These are phyloP conservation scores for Probaryconus sp. DNA, from an alignment of 1,140 invertebrate species.

Conservation along the genomic window DNA sequence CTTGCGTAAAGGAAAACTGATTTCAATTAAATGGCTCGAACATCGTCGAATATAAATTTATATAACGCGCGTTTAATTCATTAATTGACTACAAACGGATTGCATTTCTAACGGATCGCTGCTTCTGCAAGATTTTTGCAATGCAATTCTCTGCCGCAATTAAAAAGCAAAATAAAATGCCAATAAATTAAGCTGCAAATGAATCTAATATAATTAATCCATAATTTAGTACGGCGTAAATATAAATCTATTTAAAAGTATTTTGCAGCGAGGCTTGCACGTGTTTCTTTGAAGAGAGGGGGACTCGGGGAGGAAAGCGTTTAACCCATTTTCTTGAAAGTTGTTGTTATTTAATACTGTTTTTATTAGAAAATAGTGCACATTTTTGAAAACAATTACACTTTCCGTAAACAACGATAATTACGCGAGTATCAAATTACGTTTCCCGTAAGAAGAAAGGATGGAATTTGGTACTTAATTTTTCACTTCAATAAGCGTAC, in stretches of 20 bases:
- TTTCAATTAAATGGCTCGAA: conserved; percentile 13
- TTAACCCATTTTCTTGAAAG: conserved; percentile 16
- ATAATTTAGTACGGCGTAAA: conserved; percentile 5
- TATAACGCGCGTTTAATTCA: conserved; percentile 3
- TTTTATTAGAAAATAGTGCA: conserved; percentile 11
- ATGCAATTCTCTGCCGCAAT: neutral
- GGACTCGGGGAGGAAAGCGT: neutral
- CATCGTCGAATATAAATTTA: conserved; percentile 31
- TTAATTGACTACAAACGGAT: conserved; percentile 22
- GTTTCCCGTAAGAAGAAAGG: conserved; percentile 8
- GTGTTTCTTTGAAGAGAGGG: neutral
- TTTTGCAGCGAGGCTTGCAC: neutral
- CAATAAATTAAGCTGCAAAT: conserved; percentile 1
- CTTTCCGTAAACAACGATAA: conserved; percentile 16
- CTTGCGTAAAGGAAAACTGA: conserved; percentile 10
- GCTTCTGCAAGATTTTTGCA: no score
- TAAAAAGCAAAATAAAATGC: conserved; percentile 6
- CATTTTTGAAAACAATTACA: conserved; percentile 36
- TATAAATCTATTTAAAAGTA: no score
- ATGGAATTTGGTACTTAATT: conserved; percentile 18
- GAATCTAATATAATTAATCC: conserved; percentile 3
- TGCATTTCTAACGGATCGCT: neutral
- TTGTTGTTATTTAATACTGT: conserved; percentile 21
- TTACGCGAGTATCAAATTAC: conserved; percentile 9
- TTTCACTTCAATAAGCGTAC: conserved; percentile 7